Evolutionary conservation across 2,113 vertebrate genomes (phyloP), one percentile per base, ranked within the genome.

Genomic region (Tichodroma muraria): DNA sequence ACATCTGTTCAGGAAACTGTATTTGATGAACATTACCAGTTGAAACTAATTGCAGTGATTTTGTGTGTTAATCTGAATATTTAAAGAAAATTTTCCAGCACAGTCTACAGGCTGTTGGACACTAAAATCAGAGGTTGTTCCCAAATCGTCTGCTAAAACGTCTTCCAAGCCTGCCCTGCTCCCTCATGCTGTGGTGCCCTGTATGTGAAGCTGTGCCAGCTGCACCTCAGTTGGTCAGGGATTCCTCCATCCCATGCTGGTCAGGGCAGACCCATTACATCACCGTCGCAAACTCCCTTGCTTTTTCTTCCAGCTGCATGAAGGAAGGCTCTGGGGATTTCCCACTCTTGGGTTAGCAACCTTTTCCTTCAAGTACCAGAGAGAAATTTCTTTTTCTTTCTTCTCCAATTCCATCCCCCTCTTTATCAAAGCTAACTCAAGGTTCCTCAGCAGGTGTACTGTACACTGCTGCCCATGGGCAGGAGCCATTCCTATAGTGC

Each of bases 401-500:
- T 60, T 25, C 10, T 83, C 13, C 13, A 75, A 9, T 94, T 87
- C 17, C 5, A 49, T 3, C 0, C 3, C 0, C 1, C 5, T 64
- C 33, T 89, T 72, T 24, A 21, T 24, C 3, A 4, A 16, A 69
- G 11, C 5, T 35, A 50, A 7, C 2, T 5, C 1, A 13, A 52
- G 9, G 8, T 69, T 89, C 77, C 33, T 85, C 45, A 83, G 27
- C 1, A 2, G 5, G 5, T 4, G 3, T 61, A 20, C 11, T 53
- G 23, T 53, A 9, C 49, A 21, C 14, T 72, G 53, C 35, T 92
- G 7, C 33, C 30, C 49, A 22, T 6, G 8, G 25, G 8, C 56
- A 42, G 16, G 13, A 8, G 5, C 31, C 0, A 0, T 50, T 80
- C 11, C n/a, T 65, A 1, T 13, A 37, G 45, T n/a, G 31, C 8